Base-by-base conservation (phyloP, 2,797 vertebrate species). In the Heterohyrax brucei region DNA sequence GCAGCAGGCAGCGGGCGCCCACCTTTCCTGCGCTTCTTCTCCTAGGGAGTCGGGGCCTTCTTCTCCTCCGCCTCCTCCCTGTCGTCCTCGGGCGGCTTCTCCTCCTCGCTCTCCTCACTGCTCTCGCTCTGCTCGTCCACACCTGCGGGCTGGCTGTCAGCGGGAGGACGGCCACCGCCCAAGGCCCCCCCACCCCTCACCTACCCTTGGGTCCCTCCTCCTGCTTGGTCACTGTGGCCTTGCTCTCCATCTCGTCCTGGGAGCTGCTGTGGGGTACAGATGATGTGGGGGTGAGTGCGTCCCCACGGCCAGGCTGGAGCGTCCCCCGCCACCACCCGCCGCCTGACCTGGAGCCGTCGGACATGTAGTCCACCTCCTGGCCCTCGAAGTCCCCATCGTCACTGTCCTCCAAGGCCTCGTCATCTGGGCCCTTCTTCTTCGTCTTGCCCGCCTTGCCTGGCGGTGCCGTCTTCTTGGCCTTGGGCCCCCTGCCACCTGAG, bases 321-420 rank as follows among this genome's bases (percentile, higher is more conserved):
- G 12, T 21, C n/a, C 13, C 19, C 7, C n/a, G 0, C 39, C 0
- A 21, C 24, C 0, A 0, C 56, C 73, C 0, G 1, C n/a, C 1
- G 21, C 61, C 89, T 94, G 86, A 99, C 99, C 99, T 99, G 98
- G 99, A 99, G 96, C 99, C 99, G 2, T 99, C 99, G 0, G 99
- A 99, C 99, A 99, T 99, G 98, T 99, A 99, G 96, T 99, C 99
- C 91, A 99, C 99, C 95, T 99, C 99, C 64, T 99, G 98, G 7
- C 99, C 99, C 97, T 99, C 99, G 0, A 99, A 99, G 98, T 99
- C 99, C 0, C 99, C 99, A 0, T 99, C 99, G 0, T 99, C 99
- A 0, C 99, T 99, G 98, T 99, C 99, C 96, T 99, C 99, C 9
- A 99, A 90, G 7, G 99, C 99, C 96, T 99, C 99, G 0, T 98